These are phyloP conservation scores for Nesogale talazaci DNA, from an alignment of 2,113 vertebrate genomes.

Conservation along the genomic window DNA sequence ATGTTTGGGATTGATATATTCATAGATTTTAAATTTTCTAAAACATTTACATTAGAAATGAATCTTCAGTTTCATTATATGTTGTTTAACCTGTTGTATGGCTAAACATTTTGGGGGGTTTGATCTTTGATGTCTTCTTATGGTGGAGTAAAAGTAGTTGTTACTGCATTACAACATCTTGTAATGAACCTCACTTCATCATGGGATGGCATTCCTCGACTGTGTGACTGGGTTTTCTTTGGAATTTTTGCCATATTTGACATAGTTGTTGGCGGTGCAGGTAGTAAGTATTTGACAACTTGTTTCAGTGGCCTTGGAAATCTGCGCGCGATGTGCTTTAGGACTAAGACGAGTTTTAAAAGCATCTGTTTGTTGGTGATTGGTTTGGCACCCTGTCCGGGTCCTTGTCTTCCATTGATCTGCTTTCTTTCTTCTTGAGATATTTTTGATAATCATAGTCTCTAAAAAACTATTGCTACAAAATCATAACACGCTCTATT, in stretches of 20 bases:
- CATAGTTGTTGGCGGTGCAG: neutral
- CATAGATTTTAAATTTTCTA: neutral
- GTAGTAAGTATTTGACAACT: constrained; percentile 3
- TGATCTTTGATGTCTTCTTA: constrained; percentile 1
- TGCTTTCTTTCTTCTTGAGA: neutral
- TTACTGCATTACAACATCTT: neutral
- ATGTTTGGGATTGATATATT: neutral
- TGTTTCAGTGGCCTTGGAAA: neutral
- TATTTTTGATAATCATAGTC: neutral
- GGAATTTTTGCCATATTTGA: neutral
- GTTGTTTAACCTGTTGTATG: neutral
- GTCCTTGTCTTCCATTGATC: neutral
- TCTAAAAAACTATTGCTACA: too few relatives aligned
- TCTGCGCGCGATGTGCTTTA: neutral
- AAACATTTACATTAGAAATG: constrained; percentile 9
- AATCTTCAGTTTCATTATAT: constrained; percentile 16
- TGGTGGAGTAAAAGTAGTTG: neutral
- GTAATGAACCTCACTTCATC: neutral
- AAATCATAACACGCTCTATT: too few relatives aligned
- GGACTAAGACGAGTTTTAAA: neutral
- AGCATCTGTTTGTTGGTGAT: neutral
- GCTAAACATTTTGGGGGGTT: neutral
- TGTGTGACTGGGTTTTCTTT: neutral
- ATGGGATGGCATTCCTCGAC: neutral
- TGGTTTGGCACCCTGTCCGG: neutral